Conservation (phyloP, 2,888 invertebrate species). For the Geophilus truncorum region DNA sequence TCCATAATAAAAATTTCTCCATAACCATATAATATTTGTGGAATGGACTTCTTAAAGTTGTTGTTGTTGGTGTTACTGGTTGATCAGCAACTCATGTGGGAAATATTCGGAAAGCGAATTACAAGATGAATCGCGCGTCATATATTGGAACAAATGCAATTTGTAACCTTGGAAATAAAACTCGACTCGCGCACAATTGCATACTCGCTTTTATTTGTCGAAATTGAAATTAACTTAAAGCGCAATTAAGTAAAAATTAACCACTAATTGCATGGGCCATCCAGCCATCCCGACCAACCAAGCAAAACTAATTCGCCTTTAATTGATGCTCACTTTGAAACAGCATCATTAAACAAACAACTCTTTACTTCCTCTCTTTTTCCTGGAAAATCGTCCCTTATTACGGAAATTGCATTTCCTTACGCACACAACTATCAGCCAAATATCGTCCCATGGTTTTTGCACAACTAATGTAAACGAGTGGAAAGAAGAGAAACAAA, state of each 20-base stretch:
- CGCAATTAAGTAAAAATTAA: background rate
- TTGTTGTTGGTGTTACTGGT: too few species aligned
- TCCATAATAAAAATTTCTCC: constrained; percentile 1
- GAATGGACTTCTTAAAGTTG: background rate
- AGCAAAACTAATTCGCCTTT: constrained; percentile 7
- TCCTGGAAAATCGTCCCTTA: too few species aligned
- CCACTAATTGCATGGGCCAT: background rate
- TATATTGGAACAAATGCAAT: background rate
- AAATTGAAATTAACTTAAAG: background rate
- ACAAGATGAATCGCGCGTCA: too few species aligned
- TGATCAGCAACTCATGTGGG: too few species aligned
- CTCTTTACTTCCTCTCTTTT: background rate
- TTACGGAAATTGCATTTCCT: background rate
- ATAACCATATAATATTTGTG: background rate
- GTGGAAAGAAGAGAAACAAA: background rate
- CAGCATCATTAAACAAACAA: background rate
- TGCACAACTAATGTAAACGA: background rate
- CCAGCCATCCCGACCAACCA: too few species aligned
- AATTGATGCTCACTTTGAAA: background rate
- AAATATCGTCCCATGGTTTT: background rate
- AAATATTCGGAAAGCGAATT: too few species aligned
- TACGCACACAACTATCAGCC: too few species aligned
- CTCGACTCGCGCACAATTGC: background rate
- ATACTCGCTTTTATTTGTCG: background rate
- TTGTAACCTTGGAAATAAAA: background rate